phyloP scores from a whole-genome alignment of 2,888 invertebrate genomes.

The Amphiduros pacificus region DNA sequence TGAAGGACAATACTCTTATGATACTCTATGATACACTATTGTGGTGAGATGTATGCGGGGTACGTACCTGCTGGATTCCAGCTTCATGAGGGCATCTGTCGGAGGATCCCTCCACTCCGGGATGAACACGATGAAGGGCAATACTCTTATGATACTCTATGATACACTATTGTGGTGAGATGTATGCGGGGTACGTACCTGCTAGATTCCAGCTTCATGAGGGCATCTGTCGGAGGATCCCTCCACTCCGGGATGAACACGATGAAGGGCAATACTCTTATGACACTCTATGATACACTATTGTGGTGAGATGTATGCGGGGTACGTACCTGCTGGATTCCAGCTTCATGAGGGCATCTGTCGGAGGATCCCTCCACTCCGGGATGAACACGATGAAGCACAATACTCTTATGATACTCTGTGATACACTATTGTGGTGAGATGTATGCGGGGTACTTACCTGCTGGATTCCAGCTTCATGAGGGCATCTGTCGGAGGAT shows the following conservation, averaged over 20 bases:
- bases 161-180: no score
- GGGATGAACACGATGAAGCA: conserved; percentile 92
- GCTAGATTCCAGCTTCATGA: conserved; percentile 72
- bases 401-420: no score
- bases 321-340: no score
- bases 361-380: conserved; percentile 85
- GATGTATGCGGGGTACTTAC: no score
- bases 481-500: conserved; percentile 80
- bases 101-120: conserved; percentile 90
- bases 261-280: conserved; percentile 70
- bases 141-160: no score
- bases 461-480: conserved; percentile 69
- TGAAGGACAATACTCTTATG: conserved; percentile 80
- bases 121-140: conserved; percentile 85
- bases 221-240: conserved; percentile 79
- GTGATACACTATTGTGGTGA: no score
- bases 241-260: conserved; percentile 93
- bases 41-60: no score
- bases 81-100: conserved; percentile 78
- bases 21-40: no score
- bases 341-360: conserved; percentile 80
- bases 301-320: background rate
- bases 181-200: no score
- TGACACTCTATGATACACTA: background rate
- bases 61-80: no score